phyloP scores from a whole-genome alignment of 2,113 vertebrate species.

The Nothocercus nigrocapillus region DNA sequence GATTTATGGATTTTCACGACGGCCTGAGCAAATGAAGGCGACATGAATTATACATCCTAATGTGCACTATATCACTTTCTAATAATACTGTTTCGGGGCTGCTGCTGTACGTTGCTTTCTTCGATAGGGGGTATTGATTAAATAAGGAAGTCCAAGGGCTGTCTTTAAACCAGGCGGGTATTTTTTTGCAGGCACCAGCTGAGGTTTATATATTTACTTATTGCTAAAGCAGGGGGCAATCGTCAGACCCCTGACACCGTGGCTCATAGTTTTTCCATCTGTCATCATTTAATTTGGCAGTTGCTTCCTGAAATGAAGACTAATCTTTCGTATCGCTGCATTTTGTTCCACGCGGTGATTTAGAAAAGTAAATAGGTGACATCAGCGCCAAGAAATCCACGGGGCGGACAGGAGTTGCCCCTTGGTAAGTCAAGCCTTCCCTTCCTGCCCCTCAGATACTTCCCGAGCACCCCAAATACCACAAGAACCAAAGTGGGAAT shows the following conservation, averaged over 20 bases:
- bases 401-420: not conserved
- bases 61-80: constrained; percentile 78
- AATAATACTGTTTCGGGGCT: constrained; percentile 72
- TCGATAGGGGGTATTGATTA: constrained; percentile 71
- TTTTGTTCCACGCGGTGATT: constrained; percentile 26
- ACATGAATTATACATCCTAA: constrained; percentile 82
- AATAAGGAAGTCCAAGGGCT: constrained; percentile 24
- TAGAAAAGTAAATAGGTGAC: constrained; percentile 39
- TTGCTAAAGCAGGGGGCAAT: constrained; percentile 7
- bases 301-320: constrained; percentile 19
- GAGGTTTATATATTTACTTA: constrained; percentile 26
- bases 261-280: constrained; percentile 45
- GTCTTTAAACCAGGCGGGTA: constrained; percentile 28
- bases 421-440: constrained; percentile 35
- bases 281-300: constrained; percentile 57
- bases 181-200: constrained; percentile 30
- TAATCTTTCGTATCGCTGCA: not conserved
- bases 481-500: not conserved
- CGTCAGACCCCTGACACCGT: not conserved
- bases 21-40: constrained; percentile 76
- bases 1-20: constrained; percentile 82
- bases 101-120: constrained; percentile 31
- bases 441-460: not conserved
- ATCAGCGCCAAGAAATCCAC: constrained; percentile 26
- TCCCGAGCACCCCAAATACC: not conserved